These are phyloP conservation scores for Celastrina argiolus DNA, from an alignment of 2,888 invertebrate species.

Conservation along the genomic window DNA sequence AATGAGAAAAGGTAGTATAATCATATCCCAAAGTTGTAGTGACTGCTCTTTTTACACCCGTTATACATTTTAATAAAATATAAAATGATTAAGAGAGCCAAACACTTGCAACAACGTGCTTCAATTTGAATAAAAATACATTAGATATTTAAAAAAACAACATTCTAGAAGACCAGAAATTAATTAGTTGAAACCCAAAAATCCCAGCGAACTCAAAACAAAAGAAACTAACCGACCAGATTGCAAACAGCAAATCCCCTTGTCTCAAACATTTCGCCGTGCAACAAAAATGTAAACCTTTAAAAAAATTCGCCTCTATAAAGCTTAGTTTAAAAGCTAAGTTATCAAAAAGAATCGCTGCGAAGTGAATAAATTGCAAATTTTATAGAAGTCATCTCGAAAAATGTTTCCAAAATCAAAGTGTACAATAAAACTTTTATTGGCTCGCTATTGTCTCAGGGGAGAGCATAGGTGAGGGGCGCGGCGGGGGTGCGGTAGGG, in stretches of 20 bases:
- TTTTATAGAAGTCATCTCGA: constrained; percentile 68
- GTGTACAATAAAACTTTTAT: constrained; percentile 70
- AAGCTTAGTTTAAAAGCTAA: constrained; percentile 41
- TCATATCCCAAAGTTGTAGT: no score
- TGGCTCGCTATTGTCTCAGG: constrained; percentile 61
- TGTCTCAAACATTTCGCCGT: constrained; percentile 2
- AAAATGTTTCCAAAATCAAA: constrained; percentile 70
- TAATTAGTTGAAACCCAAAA: constrained; percentile 8
- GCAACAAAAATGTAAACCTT: constrained; percentile 4
- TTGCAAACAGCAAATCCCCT: constrained; percentile 8
- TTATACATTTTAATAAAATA: no score
- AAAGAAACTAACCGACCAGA: background rate
- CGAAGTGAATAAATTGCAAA: constrained; percentile 58
- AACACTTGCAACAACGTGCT: background rate
- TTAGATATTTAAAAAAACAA: background rate
- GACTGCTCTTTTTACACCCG: no score
- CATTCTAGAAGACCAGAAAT: background rate
- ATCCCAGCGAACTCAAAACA: background rate
- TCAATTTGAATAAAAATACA: background rate
- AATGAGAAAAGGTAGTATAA: no score
- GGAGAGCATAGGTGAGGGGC: constrained; percentile 42
- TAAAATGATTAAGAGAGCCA: no score
- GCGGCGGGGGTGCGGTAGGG: constrained; percentile 29
- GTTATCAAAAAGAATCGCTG: constrained; percentile 49
- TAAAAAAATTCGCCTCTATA: constrained; percentile 25